These are phyloP conservation scores for Proteles cristata DNA, from an alignment of 2,113 vertebrate species.

Conservation along the genomic window DNA sequence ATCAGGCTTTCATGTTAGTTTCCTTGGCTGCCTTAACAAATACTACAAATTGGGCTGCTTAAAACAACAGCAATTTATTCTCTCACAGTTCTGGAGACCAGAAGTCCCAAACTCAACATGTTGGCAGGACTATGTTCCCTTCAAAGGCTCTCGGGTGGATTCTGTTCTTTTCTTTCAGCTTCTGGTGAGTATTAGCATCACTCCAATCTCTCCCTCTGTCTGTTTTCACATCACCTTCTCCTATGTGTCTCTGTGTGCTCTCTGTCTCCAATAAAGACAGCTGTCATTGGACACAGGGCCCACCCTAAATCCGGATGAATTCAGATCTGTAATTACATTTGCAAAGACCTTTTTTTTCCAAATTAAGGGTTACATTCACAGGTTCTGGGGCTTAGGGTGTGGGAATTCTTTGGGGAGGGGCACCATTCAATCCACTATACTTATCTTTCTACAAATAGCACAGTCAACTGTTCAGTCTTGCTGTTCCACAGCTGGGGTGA, in stretches of 20 bases:
- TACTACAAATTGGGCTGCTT: background rate
- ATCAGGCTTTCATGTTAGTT: background rate
- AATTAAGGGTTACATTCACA: background rate
- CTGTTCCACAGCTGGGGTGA: background rate
- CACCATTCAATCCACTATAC: background rate
- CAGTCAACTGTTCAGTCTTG: background rate
- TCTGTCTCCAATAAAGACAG: background rate
- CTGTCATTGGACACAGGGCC: background rate
- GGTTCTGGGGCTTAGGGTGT: background rate
- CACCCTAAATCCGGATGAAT: background rate
- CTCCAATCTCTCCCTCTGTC: background rate
- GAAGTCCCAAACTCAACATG: background rate
- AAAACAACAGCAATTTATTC: background rate
- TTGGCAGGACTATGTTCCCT: background rate
- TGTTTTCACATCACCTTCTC: background rate
- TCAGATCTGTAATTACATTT: background rate
- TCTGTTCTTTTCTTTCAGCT: background rate
- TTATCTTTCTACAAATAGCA: background rate
- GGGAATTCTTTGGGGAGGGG: background rate
- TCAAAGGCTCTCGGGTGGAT: background rate
- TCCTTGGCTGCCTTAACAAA: background rate
- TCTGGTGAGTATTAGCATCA: background rate
- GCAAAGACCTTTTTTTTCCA: background rate
- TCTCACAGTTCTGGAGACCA: background rate
- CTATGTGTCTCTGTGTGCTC: background rate